Percentiles rank a stretch among this genome's conserved stretches.
Conservation (phyloP, 2,888 invertebrate genomes). For the Melipona bicolor region DNA sequence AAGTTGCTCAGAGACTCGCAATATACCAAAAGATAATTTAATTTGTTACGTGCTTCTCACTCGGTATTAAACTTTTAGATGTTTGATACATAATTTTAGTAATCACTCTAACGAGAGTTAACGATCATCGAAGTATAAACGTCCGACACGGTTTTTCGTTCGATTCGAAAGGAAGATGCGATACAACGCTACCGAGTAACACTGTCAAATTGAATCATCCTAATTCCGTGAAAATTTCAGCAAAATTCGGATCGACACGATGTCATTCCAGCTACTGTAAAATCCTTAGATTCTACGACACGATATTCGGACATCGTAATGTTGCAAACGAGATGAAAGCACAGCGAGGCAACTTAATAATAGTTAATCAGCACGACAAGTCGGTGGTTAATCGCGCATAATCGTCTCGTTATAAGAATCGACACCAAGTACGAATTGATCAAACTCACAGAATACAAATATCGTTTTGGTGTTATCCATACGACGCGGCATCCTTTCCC, state of each 20-base stretch:
- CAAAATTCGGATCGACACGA: background rate
- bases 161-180: no score
- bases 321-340: background rate
- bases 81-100: no score
- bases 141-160: no score
- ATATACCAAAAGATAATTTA: no score
- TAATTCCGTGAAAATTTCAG: background rate
- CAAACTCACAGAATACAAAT: conserved; percentile 77
- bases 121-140: no score
- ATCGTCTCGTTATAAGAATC: background rate
- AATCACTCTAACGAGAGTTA: no score
- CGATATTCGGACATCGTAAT: background rate
- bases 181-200: no score
- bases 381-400: background rate
- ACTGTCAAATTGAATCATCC: background rate
- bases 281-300: background rate
- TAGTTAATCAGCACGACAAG: background rate
- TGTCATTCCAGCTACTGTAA: background rate
- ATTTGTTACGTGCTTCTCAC: no score
- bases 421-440: background rate
- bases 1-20: no score
- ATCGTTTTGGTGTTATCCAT: conserved; percentile 68
- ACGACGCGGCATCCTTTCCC: conserved; percentile 71
- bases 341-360: background rate
- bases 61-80: no score